Conservation (phyloP, 2,113 vertebrate genomes). For the Heliornis fulica region DNA sequence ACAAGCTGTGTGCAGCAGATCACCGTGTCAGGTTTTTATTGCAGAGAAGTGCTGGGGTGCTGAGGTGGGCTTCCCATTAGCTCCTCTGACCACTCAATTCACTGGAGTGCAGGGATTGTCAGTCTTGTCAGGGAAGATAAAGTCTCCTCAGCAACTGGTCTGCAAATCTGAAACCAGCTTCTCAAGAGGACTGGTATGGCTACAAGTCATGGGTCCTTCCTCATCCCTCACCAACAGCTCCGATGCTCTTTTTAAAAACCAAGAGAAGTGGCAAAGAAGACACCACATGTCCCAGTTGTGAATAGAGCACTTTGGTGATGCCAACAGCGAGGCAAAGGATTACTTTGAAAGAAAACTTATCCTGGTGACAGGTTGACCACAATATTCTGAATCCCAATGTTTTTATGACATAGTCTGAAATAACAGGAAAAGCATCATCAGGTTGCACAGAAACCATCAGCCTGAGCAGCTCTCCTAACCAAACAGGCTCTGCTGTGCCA, state of each 20-base stretch:
- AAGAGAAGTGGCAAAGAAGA: not conserved
- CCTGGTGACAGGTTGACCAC: not conserved
- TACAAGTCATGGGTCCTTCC: not conserved
- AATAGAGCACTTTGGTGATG: not conserved
- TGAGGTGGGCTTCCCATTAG: not conserved
- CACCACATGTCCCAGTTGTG: accelerated
- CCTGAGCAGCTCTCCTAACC: not conserved
- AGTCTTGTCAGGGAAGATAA: not conserved
- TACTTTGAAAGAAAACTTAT: not conserved
- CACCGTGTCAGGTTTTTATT: not conserved
- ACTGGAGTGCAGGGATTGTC: not conserved
- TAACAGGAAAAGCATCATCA: not conserved
- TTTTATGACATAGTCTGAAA: not conserved
- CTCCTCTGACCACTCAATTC: not conserved
- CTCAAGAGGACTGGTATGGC: not conserved
- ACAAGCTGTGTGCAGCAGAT: not conserved
- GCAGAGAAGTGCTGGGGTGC: not conserved
- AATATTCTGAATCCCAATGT: not conserved
- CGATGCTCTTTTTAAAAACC: no score
- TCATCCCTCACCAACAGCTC: not conserved
- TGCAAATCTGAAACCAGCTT: not conserved
- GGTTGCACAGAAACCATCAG: not conserved
- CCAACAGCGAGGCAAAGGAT: not conserved
- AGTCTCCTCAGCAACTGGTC: not conserved
- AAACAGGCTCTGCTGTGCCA: not conserved